Conservation (phyloP, 2,797 vertebrate species). For the Sebastes vulpes region DNA sequence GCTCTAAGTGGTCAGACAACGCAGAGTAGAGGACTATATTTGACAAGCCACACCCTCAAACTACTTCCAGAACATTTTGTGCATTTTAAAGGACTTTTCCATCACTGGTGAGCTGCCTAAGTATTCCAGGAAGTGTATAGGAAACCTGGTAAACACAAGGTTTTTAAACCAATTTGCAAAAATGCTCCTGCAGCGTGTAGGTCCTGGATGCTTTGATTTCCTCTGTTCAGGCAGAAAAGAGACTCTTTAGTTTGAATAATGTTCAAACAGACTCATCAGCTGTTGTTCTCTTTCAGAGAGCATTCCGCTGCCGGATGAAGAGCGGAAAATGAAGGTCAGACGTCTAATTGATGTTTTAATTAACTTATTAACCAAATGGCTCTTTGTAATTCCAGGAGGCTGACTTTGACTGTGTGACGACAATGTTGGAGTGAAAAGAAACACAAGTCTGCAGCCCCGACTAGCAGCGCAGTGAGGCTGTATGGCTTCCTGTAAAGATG, state of each 20-base stretch:
- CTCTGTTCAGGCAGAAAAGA: constrained; percentile 6
- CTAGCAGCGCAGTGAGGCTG: background rate
- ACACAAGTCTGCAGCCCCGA: background rate
- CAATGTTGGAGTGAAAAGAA: background rate
- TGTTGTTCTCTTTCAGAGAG: constrained; percentile 6
- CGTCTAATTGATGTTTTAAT: constrained; percentile 67
- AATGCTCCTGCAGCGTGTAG: background rate
- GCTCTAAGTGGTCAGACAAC: too few relatives aligned
- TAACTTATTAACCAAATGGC: constrained; percentile 46
- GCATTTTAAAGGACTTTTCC: background rate
- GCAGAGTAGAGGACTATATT: background rate
- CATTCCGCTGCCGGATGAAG: constrained; percentile 28
- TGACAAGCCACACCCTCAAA: background rate
- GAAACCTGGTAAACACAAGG: background rate
- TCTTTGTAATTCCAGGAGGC: constrained; percentile 31
- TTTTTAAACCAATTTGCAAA: background rate
- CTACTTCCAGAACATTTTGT: background rate
- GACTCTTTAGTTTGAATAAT: constrained; percentile 9
- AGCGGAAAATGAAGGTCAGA: constrained; percentile 55
- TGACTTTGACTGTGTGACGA: constrained; percentile 5
- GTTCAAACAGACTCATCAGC: constrained; percentile 27
- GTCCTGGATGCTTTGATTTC: constrained; percentile 30
- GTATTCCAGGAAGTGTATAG: background rate
- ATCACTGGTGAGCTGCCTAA: background rate
- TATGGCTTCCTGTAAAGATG: background rate